Evolutionary conservation across 2,797 vertebrate species (phyloP), one percentile per base, ranked within the genome.

Genomic region (Hoplostethus mediterraneus): DNA sequence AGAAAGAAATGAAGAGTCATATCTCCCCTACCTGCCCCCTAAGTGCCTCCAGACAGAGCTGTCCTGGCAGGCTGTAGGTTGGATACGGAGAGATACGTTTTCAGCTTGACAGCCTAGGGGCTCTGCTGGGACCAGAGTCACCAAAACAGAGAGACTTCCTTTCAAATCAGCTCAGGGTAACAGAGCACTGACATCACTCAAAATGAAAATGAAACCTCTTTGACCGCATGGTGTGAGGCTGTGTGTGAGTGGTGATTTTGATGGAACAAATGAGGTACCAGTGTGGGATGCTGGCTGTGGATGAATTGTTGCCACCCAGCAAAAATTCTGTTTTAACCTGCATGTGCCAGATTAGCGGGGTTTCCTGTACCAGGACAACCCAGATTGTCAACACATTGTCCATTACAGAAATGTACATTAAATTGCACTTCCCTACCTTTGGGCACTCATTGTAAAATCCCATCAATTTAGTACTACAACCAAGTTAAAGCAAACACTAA

Each of bases 171-270:
- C 88, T 85, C 66, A 44, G 68, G 87, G 86, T 87, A 83, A 87
- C 71, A 68, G 77, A 76, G 61, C 75, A 82, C 48, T 84, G 85
- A 89, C 89, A 89, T 87, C 87, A 75, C 59, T 83, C 75, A 67
- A 59, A 44, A 75, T 83, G 75, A 85, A 90, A 91, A 89, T 84
- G 83, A 75, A 87, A 89, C 77, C 84, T 81, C 63, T 69, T 40
- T 78, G 74, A 84, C 86, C 84, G 83, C 80, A 71, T 17, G 49
- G 53, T 84, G 79, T 71, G 63, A 7, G 59, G 30, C 47, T 67
- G 53, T 72, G 59, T 67, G 69, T 67, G 52, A 62, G 60, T 66
- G 69, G 9, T 52, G 66, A 54, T 14, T 69, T 51, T 63, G 75
- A 72, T 63, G 71, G 54, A 49, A 16, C 57, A 54, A 38, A 61